Base-by-base conservation (phyloP, 2,113 vertebrate species). In the Gobius niger region DNA sequence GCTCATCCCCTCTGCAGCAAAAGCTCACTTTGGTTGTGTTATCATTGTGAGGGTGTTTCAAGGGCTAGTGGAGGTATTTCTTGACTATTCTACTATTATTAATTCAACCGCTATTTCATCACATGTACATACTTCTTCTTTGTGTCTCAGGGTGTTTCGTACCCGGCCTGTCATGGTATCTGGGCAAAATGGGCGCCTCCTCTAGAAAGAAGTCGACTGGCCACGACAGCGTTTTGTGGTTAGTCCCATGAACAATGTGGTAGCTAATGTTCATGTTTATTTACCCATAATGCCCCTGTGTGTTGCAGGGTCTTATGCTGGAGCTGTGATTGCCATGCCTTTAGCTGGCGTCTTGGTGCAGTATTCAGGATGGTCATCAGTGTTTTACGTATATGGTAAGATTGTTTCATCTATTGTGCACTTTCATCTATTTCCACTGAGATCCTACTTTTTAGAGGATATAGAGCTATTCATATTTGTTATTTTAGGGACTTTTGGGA, bases 91-190 rank as follows among this genome's bases (percentile, higher is more conserved):
- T 24, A 34, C 0, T n/a, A 49, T 24, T 50, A 3, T 34, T 34
- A 4, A 34, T 34, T 34, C 24, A 34, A 34, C 24, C 2, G 3
- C 24, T 34, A 34, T 34, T 52, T 44, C 1, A 6, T 16, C 49
- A n/a, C 7, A 0, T 9, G 44, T 8, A 4, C 11, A 9, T 34
- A 47, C 8, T 44, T 19, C 44, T 34, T 3, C 5, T 18, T 11
- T 12, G 1, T 61, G 47, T 61, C n/a, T 4, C 75, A 97, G 96
- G 96, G 96, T 0, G 96, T 97, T 51, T 96, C 96, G 0, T 97
- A 96, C 76, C 96, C 96, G 0, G 96, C 96, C 15, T 97, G 96
- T 87, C 96, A 97, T 0, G 96, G 96, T 24, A 97, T 97, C 81
- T 97, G 94, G 94, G 93, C 93, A 15, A 95, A 95, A 80, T 95